phyloP scores from a whole-genome alignment of 2,797 vertebrate species.

The Sebastes iracundus region DNA sequence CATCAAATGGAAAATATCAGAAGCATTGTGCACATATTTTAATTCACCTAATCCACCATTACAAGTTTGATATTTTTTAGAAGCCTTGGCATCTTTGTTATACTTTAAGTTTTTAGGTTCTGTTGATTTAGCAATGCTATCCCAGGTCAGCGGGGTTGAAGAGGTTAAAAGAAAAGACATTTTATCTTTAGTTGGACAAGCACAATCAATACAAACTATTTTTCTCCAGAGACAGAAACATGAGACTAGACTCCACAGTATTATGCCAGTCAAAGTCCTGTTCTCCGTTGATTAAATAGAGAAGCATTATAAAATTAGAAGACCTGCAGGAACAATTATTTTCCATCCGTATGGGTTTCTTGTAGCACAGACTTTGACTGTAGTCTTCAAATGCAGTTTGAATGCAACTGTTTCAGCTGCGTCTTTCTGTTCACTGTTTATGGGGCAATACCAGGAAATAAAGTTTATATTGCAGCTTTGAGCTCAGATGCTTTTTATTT shows the following conservation, averaged over 20 bases:
- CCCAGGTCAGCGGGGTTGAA: neutral
- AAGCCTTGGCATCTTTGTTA: neutral
- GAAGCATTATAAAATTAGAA: neutral
- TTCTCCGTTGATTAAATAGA: neutral
- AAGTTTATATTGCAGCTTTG: neutral
- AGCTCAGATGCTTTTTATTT: constrained; percentile 4
- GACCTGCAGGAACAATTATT: neutral
- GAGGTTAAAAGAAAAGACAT: constrained; percentile 1
- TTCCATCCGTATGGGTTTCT: neutral
- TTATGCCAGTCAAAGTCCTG: neutral
- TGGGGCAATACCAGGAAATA: neutral
- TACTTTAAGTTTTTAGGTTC: neutral
- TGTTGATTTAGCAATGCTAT: neutral
- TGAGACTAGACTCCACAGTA: constrained; percentile 10
- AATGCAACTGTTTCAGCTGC: neutral
- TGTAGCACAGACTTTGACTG: neutral
- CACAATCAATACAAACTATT: constrained; percentile 50
- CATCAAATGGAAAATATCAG: neutral
- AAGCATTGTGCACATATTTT: neutral
- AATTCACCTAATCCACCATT: neutral
- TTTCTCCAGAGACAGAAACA: constrained; percentile 42
- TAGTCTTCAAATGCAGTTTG: neutral
- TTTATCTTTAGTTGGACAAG: neutral
- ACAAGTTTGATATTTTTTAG: neutral
- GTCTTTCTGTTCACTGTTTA: neutral